Conservation (phyloP, 2,888 invertebrate species). For the Cinara cedri region DNA sequence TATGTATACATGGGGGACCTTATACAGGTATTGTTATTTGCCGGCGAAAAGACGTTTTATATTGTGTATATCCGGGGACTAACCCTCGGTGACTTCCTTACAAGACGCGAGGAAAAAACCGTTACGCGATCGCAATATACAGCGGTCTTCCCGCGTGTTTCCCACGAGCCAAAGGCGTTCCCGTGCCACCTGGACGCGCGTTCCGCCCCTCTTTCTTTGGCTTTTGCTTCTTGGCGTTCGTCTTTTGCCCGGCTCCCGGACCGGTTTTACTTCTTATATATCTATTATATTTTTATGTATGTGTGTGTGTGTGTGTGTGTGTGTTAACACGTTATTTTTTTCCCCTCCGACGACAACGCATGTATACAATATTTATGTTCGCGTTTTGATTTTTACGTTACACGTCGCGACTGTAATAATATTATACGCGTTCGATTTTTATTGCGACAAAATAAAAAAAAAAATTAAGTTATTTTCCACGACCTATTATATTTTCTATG, state of each 20-base stretch:
- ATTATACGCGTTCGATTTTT: too few relatives aligned
- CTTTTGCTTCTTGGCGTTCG: slow-evolving; percentile 56
- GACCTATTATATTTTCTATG: too few relatives aligned
- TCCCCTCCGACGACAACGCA: too few relatives aligned
- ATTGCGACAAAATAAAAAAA: too few relatives aligned
- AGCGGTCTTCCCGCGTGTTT: too few relatives aligned
- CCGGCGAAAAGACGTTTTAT: slow-evolving; percentile 46
- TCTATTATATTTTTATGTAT: not conserved
- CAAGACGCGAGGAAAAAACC: slow-evolving; percentile 56
- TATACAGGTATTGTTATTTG: too few relatives aligned
- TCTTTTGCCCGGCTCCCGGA: slow-evolving; percentile 45
- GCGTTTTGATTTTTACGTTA: too few relatives aligned
- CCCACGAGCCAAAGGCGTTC: slow-evolving; percentile 54
- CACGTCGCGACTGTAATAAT: too few relatives aligned
- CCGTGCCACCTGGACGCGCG: slow-evolving; percentile 28
- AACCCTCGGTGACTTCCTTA: slow-evolving; percentile 49
- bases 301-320: not conserved
- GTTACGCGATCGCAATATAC: slow-evolving; percentile 1
- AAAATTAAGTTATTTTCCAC: too few relatives aligned
- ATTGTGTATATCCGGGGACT: slow-evolving; percentile 33
- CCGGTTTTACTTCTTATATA: slow-evolving; percentile 30
- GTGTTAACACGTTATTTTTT: too few relatives aligned
- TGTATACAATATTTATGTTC: too few relatives aligned
- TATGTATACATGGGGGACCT: slow-evolving; percentile 1
- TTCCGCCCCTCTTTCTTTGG: slow-evolving; percentile 36